Evolutionary conservation across 2,888 invertebrate genomes (phyloP).

Genomic region (Operophtera brumata): DNA sequence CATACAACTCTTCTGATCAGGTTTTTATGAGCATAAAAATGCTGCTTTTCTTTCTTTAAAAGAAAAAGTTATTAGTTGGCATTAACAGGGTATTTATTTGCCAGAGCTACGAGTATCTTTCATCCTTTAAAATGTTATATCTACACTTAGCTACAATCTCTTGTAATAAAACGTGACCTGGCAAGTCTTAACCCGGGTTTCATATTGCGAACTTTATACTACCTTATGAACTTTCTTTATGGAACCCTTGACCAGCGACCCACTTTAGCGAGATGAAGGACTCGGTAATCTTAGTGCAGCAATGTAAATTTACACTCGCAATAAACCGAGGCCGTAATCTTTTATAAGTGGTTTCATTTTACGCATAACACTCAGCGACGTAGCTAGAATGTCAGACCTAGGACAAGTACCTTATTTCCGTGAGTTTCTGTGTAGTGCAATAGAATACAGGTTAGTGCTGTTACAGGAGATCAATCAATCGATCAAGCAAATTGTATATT

Average conservation of each 20-base stretch:
- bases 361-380: conserved; percentile 35
- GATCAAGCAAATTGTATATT: too few species aligned
- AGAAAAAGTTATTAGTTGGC: neutral
- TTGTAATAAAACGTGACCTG: neutral
- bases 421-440: too few species aligned
- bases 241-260: conserved; percentile 48
- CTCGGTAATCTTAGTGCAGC: conserved; percentile 60
- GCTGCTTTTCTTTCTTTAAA: too few species aligned
- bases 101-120: too few species aligned
- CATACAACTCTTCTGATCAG: too few species aligned
- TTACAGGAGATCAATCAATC: too few species aligned
- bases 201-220: conserved; percentile 1
- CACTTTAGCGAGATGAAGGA: conserved; percentile 47
- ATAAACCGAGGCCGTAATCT: conserved; percentile 58
- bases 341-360: conserved; percentile 60
- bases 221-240: conserved; percentile 31
- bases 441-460: too few species aligned
- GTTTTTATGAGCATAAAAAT: too few species aligned
- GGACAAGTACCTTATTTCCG: too few species aligned
- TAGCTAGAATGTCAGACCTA: neutral
- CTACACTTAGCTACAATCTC: neutral
- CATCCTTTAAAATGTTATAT: neutral
- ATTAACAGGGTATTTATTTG: too few species aligned
- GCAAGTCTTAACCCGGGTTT: neutral
- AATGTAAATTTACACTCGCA: conserved; percentile 56